These are phyloP conservation scores for Drosophila sucinea DNA, from an alignment of 1,140 invertebrate species.

Conservation along the genomic window DNA sequence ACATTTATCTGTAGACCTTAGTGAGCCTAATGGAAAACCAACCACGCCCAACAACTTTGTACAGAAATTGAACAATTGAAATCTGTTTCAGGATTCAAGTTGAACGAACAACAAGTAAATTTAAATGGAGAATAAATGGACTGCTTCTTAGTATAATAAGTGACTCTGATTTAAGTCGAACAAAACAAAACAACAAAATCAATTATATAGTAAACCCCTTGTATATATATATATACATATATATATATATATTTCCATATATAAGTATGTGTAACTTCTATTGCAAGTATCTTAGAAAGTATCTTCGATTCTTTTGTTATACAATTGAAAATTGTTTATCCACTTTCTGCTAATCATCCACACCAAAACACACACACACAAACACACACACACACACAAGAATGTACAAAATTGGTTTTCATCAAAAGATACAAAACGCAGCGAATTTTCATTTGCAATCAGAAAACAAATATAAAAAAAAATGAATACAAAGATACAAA, in stretches of 20 bases:
- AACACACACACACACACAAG: constrained; percentile 18
- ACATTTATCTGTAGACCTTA: constrained; percentile 27
- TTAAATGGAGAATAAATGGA: constrained; percentile 81
- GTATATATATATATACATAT: constrained; percentile 68
- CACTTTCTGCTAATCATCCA: constrained; percentile 25
- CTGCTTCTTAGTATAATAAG: constrained; percentile 81
- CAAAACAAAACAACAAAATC: constrained; percentile 52
- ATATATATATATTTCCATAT: constrained; percentile 63
- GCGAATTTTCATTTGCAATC: constrained; percentile 74
- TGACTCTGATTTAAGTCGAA: constrained; percentile 81
- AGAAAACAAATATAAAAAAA: constrained; percentile 35
- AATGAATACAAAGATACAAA: constrained; percentile 23
- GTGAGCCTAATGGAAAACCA: constrained; percentile 30
- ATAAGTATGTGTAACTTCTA: constrained; percentile 77
- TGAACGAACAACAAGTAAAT: constrained; percentile 76
- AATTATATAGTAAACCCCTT: constrained; percentile 75
- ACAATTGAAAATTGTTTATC: constrained; percentile 34
- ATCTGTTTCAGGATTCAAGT: constrained; percentile 80
- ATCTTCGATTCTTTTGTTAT: constrained; percentile 58
- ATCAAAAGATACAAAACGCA: constrained; percentile 63
- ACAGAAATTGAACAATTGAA: constrained; percentile 81
- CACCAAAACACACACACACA: constrained; percentile 2
- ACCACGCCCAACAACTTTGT: constrained; percentile 64
- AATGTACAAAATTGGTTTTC: constrained; percentile 81
- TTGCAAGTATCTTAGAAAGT: constrained; percentile 52